Base-by-base conservation (phyloP, 1,140 invertebrate genomes). In the Trissolcus basalis region DNA sequence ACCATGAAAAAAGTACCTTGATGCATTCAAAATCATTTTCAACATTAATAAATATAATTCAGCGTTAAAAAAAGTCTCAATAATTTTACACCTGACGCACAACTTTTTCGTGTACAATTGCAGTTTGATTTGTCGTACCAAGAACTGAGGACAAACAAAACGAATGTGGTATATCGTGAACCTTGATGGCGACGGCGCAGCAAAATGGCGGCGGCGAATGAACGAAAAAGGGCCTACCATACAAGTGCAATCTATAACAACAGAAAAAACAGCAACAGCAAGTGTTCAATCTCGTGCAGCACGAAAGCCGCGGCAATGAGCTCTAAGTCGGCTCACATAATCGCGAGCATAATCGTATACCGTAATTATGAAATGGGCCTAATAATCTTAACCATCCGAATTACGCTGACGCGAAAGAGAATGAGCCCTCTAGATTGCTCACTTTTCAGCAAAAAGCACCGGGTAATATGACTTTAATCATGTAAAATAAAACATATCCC, bases 401-500 rank as follows among this genome's bases (percentile, higher is more conserved):
- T 79, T 79, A 79, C 77, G 68, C 72, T 60, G 48, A 74, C 67
- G 56, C 36, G 70, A 63, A n/a, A 12, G 7, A 1, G 12, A 43
- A 68, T 14, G 58, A 58, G 65, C 65, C 12, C 43, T 44, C 11
- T 70, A 6, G 19, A 27, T 27, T 27, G 19, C 19, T 27, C 19
- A 61, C 19, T 48, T 45, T 55, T 67, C 49, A 51, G 41, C 51
- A 50, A 61, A 69, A 71, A 70, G 55, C 61, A 45, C 43, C 61
- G 58, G 60, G 13, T 78, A 78, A 78, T 78, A 75, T 43, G 68
- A 72, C 77, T 75, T 79, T 75, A 67, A 78, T 78, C 67, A 69
- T 49, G 71, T 44, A 45, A n/a, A 55, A 67, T 70, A 73, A 78
- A 70, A 47, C 43, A 45, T 7, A n/a, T n/a, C n/a, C 43, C 3